Evolutionary conservation across 2,113 vertebrate species (phyloP).

Genomic region (Myodes glareolus): DNA sequence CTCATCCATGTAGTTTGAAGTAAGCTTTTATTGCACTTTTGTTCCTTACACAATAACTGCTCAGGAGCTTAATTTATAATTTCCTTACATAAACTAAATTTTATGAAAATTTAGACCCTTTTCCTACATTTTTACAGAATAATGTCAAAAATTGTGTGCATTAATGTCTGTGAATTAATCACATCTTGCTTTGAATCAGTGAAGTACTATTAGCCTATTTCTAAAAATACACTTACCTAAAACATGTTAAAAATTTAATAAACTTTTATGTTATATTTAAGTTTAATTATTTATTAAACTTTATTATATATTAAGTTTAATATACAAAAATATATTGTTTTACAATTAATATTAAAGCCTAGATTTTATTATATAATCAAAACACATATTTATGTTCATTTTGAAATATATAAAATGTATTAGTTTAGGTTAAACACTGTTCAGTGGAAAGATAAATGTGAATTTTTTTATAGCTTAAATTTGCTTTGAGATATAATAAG

Average conservation of each 20-base stretch:
- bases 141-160: not conserved
- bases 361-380: conserved; percentile 1
- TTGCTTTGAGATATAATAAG: not conserved
- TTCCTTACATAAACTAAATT: conserved; percentile 4
- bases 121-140: not conserved
- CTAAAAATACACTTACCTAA: not conserved
- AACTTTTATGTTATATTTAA: not conserved
- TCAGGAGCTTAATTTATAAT: conserved; percentile 19
- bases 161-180: not conserved
- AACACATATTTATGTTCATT: not conserved
- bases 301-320: too few species aligned
- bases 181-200: not conserved
- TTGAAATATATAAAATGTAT: not conserved
- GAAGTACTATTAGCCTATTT: not conserved
- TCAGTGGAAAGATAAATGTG: not conserved
- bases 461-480: not conserved
- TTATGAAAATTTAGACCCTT: not conserved
- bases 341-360: not conserved
- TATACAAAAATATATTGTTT: not conserved
- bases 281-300: too few species aligned
- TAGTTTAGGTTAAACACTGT: not conserved
- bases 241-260: not conserved
- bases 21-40: conserved; percentile 52
- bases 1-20: not conserved
- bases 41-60: not conserved